These are phyloP conservation scores for Hydraecia micacea DNA, from an alignment of 2,888 invertebrate genomes.

Conservation along the genomic window DNA sequence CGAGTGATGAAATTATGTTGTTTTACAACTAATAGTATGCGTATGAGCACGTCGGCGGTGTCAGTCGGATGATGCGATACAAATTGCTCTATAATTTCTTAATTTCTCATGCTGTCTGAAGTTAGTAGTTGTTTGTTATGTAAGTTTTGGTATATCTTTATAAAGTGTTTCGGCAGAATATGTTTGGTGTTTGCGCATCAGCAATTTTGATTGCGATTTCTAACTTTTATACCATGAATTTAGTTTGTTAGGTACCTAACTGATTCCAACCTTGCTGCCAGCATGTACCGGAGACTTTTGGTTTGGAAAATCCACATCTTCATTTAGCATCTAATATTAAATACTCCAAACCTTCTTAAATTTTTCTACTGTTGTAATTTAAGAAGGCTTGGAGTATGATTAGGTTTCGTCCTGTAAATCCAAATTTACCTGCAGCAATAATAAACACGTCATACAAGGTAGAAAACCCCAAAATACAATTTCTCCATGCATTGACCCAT, in stretches of 20 bases:
- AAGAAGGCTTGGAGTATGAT: no score
- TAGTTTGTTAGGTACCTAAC: neutral
- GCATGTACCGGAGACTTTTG: neutral
- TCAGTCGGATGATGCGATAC: slow-evolving; percentile 55
- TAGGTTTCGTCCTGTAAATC: neutral
- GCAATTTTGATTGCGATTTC: neutral
- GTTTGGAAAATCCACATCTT: neutral
- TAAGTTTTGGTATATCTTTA: slow-evolving; percentile 34
- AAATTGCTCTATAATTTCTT: slow-evolving; percentile 64
- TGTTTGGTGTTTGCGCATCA: neutral
- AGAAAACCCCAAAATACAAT: neutral
- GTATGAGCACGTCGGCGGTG: slow-evolving; percentile 55
- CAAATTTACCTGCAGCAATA: neutral
- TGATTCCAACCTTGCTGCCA: neutral
- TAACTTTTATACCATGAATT: neutral
- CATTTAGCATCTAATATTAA: neutral
- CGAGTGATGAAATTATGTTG: slow-evolving; percentile 69
- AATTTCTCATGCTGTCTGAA: slow-evolving; percentile 50
- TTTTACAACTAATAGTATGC: slow-evolving; percentile 67
- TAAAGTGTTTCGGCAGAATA: neutral
- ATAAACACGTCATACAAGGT: neutral
- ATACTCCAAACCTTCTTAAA: neutral
- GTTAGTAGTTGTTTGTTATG: slow-evolving; percentile 33
- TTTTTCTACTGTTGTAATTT: neutral
- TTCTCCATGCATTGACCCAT: neutral